phyloP scores from a whole-genome alignment of 2,113 vertebrate species.

The Mohoua ochrocephala region DNA sequence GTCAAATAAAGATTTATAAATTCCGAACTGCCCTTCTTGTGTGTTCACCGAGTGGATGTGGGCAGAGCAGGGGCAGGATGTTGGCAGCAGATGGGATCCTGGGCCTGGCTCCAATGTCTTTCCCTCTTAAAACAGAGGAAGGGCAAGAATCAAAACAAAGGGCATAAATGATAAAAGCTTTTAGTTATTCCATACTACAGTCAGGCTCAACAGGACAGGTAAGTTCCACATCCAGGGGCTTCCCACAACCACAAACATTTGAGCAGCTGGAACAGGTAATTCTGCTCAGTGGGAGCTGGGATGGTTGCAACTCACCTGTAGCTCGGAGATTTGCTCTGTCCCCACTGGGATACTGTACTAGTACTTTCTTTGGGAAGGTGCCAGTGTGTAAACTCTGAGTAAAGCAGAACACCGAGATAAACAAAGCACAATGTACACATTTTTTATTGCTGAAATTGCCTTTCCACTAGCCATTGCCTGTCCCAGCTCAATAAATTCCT shows the following conservation, averaged over 20 bases:
- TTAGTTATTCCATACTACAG: not conserved
- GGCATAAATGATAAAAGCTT: not conserved
- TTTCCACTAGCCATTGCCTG: not conserved
- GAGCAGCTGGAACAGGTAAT: not conserved
- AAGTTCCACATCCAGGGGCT: not conserved
- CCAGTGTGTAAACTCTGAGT: conserved; percentile 17
- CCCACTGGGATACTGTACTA: not conserved
- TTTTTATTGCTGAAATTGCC: conserved; percentile 18
- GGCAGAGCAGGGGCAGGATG: not conserved
- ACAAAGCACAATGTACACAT: conserved; percentile 12
- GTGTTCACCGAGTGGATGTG: not conserved
- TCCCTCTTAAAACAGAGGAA: not conserved
- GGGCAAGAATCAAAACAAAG: not conserved
- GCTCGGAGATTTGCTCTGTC: not conserved
- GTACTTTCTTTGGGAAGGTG: conserved; percentile 32
- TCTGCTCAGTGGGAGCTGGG: not conserved
- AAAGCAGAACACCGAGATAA: conserved; percentile 5
- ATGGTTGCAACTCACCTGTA: not conserved
- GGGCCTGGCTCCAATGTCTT: not conserved
- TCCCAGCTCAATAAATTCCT: conserved; percentile 31
- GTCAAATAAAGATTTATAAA: not conserved
- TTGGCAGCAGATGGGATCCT: not conserved
- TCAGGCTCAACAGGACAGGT: not conserved
- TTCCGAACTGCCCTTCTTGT: not conserved
- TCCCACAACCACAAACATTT: not conserved